These are phyloP conservation scores for Stegodyphus mimosarum DNA, from an alignment of 1,140 invertebrate species.

Conservation along the genomic window DNA sequence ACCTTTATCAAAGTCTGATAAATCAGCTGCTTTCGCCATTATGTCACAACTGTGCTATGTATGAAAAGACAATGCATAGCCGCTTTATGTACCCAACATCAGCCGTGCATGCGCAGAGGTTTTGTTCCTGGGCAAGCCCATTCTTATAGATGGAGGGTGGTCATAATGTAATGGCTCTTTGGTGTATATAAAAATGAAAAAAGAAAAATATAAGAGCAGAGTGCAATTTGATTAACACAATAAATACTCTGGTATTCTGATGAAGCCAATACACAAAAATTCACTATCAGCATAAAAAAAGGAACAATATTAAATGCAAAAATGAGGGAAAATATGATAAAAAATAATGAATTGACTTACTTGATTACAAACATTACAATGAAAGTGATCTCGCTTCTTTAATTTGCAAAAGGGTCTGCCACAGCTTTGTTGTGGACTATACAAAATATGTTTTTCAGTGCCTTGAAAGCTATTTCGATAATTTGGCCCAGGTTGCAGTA, in stretches of 20 bases:
- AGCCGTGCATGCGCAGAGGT: too few species aligned
- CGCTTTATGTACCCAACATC: too few species aligned
- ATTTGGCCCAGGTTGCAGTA: slow-evolving; percentile 67
- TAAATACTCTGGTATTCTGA: not conserved
- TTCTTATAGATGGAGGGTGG: too few species aligned
- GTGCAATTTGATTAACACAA: too few species aligned
- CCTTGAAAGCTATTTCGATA: slow-evolving; percentile 67
- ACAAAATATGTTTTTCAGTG: slow-evolving; percentile 60
- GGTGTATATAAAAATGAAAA: too few species aligned
- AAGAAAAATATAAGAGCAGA: too few species aligned
- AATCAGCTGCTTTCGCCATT: too few species aligned
- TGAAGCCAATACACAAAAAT: slow-evolving; percentile 2
- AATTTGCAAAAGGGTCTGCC: slow-evolving; percentile 86
- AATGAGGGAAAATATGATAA: not conserved
- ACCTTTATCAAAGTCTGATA: too few species aligned
- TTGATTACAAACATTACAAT: slow-evolving; percentile 89
- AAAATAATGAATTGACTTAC: slow-evolving; percentile 65
- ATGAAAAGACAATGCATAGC: too few species aligned
- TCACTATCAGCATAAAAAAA: slow-evolving; percentile 17
- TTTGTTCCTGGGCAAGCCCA: too few species aligned
- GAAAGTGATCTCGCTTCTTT: slow-evolving; percentile 85
- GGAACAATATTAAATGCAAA: not conserved
- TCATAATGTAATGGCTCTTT: too few species aligned
- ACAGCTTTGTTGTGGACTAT: slow-evolving; percentile 77
- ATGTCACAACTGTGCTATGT: too few species aligned